phyloP scores from a whole-genome alignment of 2,113 vertebrate genomes.

The Lipophrys pholis region DNA sequence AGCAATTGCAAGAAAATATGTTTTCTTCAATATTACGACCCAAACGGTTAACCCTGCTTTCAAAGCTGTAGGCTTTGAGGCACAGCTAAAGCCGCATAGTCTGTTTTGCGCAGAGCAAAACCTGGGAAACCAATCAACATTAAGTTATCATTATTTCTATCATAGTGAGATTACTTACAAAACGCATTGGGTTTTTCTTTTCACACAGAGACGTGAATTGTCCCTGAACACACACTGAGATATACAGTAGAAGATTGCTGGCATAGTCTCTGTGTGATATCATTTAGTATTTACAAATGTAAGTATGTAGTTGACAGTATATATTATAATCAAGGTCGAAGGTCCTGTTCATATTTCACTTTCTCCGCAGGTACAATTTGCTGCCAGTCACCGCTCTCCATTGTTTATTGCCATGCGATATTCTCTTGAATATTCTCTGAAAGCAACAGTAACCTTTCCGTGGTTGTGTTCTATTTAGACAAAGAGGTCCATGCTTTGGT shows the following conservation, averaged over 20 bases:
- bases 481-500: not conserved
- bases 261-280: not conserved
- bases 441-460: not conserved
- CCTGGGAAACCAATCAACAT: not conserved
- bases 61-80: constrained; percentile 7
- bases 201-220: not conserved
- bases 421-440: not conserved
- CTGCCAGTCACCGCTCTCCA: not conserved
- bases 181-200: not conserved
- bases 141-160: not conserved
- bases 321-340: not conserved
- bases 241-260: not conserved
- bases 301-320: not conserved
- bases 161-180: not conserved
- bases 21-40: constrained; percentile 10
- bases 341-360: not conserved
- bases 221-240: not conserved
- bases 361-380: not conserved
- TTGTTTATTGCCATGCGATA: not conserved
- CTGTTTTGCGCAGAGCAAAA: not conserved
- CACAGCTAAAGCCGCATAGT: constrained; percentile 8
- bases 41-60: constrained; percentile 2
- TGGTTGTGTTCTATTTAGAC: not conserved
- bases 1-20: not conserved
- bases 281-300: not conserved